Conservation (phyloP, 2,797 vertebrate species). For the Rhabdomys pumilio region DNA sequence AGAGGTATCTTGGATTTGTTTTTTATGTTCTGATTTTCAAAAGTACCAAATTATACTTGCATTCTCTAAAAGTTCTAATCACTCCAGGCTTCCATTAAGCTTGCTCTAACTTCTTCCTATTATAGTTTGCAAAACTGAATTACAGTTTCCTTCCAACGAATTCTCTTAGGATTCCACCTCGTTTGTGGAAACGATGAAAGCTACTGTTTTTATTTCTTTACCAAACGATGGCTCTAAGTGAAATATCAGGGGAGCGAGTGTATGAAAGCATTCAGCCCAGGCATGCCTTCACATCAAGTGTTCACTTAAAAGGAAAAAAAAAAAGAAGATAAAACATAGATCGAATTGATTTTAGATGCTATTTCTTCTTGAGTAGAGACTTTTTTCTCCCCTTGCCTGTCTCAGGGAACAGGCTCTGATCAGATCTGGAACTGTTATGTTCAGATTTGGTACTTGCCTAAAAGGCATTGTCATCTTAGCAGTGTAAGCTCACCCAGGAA, state of each 20-base stretch:
- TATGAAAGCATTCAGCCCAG: neutral
- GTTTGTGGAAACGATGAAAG: slow-evolving; percentile 46
- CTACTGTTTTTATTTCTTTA: slow-evolving; percentile 47
- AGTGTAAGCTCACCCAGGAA: slow-evolving; percentile 35
- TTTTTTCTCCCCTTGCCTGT: slow-evolving; percentile 25
- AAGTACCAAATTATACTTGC: slow-evolving; percentile 61
- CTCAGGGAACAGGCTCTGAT: slow-evolving; percentile 75
- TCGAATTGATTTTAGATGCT: slow-evolving; percentile 54
- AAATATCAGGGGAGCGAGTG: slow-evolving; percentile 48
- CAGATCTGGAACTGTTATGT: slow-evolving; percentile 48
- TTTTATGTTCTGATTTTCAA: slow-evolving; percentile 73
- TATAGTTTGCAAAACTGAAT: slow-evolving; percentile 72
- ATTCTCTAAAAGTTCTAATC: slow-evolving; percentile 35
- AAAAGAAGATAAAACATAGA: slow-evolving; percentile 32
- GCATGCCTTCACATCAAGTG: neutral
- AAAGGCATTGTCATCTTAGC: slow-evolving; percentile 64
- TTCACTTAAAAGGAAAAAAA: slow-evolving; percentile 26
- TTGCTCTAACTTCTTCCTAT: slow-evolving; percentile 57
- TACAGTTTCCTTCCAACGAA: slow-evolving; percentile 42
- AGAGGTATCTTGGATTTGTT: slow-evolving; percentile 79
- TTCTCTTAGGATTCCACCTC: slow-evolving; percentile 55
- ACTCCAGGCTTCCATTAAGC: slow-evolving; percentile 56
- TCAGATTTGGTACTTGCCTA: slow-evolving; percentile 52
- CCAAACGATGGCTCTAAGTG: slow-evolving; percentile 49
- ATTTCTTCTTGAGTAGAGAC: slow-evolving; percentile 61